phyloP scores from a whole-genome alignment of 2,797 vertebrate species.

The Chaetophractus vellerosus region DNA sequence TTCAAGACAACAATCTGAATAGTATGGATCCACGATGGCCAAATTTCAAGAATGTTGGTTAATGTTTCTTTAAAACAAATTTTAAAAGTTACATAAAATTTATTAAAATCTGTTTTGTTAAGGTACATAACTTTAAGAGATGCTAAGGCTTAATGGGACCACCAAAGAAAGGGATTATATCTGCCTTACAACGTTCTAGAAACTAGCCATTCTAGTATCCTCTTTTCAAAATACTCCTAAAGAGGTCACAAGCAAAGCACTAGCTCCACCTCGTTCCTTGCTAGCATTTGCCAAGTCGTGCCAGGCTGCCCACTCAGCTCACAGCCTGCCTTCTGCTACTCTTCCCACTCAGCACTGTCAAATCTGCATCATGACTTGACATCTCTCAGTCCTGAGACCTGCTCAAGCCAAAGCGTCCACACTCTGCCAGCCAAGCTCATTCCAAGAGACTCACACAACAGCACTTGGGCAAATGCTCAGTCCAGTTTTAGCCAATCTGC shows the following conservation, averaged over 20 bases:
- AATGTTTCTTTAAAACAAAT: not conserved
- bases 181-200: conserved; percentile 6
- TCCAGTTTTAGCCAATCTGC: not conserved
- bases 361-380: not conserved
- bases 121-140: not conserved
- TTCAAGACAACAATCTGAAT: not conserved
- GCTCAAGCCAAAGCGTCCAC: not conserved
- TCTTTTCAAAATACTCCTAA: not conserved
- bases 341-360: not conserved
- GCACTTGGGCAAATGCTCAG: not conserved
- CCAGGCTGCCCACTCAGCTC: not conserved
- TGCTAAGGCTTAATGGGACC: not conserved
- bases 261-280: not conserved
- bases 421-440: not conserved
- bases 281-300: not conserved
- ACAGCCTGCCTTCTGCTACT: not conserved
- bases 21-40: not conserved
- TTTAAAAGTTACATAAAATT: not conserved
- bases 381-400: not conserved
- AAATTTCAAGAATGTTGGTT: not conserved
- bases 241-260: not conserved
- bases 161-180: not conserved
- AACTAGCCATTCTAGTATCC: not conserved
- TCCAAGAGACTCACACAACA: not conserved
- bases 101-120: not conserved